A percentile compares a stretch with the other conserved stretches of the same genome.
These are phyloP conservation scores for Hippocampus abdominalis DNA, from an alignment of 2,113 vertebrate genomes.

Conservation along the genomic window DNA sequence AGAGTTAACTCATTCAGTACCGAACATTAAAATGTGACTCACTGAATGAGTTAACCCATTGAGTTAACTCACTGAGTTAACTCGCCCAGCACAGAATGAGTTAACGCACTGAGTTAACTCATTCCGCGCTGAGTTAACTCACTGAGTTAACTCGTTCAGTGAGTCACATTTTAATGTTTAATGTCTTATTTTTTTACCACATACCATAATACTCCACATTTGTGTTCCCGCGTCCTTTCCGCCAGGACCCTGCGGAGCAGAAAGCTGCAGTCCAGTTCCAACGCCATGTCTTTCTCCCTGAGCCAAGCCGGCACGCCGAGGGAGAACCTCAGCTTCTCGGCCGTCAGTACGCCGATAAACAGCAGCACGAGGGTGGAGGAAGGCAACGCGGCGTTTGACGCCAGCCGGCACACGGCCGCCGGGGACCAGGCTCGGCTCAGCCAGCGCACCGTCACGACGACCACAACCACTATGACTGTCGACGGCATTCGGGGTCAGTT, in stretches of 20 bases:
- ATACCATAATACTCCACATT: not conserved
- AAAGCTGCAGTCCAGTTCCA: conserved; percentile 56
- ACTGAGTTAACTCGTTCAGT: no score
- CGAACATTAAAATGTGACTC: no score
- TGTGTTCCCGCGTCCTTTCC: not conserved
- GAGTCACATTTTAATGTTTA: no score
- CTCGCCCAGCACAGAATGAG: no score
- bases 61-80: no score
- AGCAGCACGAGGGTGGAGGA: conserved; percentile 48
- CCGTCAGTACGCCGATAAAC: conserved; percentile 51
- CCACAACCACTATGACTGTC: conserved; percentile 62
- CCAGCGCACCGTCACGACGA: conserved; percentile 70
- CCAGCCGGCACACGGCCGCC: conserved; percentile 58
- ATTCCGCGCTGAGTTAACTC: no score
- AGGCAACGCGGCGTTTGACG: conserved; percentile 34
- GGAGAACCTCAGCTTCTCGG: conserved; percentile 58
- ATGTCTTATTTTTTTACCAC: no score
- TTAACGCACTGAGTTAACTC: no score
- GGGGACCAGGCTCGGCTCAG: conserved; percentile 78
- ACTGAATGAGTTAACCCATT: no score
- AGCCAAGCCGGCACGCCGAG: conserved; percentile 55
- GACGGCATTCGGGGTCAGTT: conserved; percentile 84
- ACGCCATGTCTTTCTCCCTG: conserved; percentile 50
- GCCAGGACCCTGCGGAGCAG: conserved; percentile 59
- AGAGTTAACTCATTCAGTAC: no score